Conservation (phyloP, 2,888 invertebrate genomes). For the Marronus borbonicus region DNA sequence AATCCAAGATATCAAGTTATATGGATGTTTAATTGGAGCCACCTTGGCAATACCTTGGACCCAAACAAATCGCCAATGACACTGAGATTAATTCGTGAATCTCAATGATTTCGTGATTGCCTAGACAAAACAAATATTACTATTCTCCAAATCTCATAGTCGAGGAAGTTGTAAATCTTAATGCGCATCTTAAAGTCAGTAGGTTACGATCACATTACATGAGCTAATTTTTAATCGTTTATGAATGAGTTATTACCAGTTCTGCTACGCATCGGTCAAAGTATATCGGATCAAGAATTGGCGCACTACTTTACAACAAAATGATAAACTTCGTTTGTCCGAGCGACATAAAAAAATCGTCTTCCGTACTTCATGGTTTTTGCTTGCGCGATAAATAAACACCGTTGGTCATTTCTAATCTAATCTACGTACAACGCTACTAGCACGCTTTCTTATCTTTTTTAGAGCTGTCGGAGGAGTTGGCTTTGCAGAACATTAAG, state of each 20-base stretch:
- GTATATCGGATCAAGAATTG: constrained; percentile 17
- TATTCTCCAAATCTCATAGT: neutral
- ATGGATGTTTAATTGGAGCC: too few species aligned
- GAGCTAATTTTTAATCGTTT: constrained; percentile 23
- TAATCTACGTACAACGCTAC: neutral
- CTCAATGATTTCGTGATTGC: neutral
- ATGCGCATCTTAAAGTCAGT: constrained; percentile 24
- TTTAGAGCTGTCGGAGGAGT: constrained; percentile 79
- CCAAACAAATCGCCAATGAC: too few species aligned
- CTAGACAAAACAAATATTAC: constrained; percentile 24
- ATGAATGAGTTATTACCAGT: constrained; percentile 16
- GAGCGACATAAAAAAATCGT: too few species aligned
- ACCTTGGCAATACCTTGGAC: too few species aligned
- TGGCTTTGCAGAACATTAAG: constrained; percentile 77
- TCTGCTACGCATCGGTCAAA: constrained; percentile 36
- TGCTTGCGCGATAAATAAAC: too few species aligned
- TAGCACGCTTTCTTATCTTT: constrained; percentile 58
- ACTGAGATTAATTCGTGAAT: neutral
- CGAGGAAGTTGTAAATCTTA: neutral
- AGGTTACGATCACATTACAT: constrained; percentile 25
- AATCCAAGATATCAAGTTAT: too few species aligned
- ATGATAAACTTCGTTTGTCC: neutral
- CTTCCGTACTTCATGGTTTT: too few species aligned
- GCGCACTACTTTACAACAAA: neutral
- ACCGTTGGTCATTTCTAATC: too few species aligned